Percentiles rank a stretch among this genome's conserved stretches.
Evolutionary conservation across 2,888 invertebrate genomes (phyloP).

Genomic region (Thera obeliscata): DNA sequence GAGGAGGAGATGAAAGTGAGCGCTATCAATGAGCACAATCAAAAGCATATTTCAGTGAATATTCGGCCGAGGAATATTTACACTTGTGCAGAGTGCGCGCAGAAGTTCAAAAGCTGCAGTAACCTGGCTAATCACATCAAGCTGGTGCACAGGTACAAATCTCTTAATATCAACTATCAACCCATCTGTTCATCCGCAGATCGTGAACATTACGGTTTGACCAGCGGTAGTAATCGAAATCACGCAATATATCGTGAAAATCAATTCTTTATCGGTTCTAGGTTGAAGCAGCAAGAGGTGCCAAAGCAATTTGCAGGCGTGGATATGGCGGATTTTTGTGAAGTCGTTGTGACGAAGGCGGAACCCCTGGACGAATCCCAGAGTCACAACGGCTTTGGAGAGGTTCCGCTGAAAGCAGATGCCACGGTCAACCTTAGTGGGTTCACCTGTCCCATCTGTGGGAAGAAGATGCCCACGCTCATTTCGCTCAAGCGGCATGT

Average conservation of each 20-base stretch:
- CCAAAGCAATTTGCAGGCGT: conserved; percentile 43
- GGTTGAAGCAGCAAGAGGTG: conserved; percentile 55
- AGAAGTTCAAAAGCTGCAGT: conserved; percentile 73
- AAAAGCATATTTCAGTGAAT: conserved; percentile 68
- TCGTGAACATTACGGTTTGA: too few relatives aligned
- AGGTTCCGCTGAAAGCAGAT: conserved; percentile 55
- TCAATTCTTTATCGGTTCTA: conserved; percentile 39
- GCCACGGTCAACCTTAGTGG: conserved; percentile 63
- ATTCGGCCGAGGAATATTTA: conserved; percentile 76
- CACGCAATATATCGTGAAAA: neutral
- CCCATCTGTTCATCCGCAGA: neutral
- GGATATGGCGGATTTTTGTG: conserved; percentile 82
- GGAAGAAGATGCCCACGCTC: conserved; percentile 73
- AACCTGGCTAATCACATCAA: conserved; percentile 74
- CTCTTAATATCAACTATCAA: neutral
- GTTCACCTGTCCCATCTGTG: conserved; percentile 76
- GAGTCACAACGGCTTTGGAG: conserved; percentile 77
- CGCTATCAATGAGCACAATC: conserved; percentile 74
- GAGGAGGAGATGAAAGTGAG: conserved; percentile 77
- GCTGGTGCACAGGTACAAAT: conserved; percentile 62
- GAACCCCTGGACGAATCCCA: conserved; percentile 80
- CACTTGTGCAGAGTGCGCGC: conserved; percentile 73
- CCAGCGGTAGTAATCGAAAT: neutral
- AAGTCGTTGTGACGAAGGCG: conserved; percentile 83
- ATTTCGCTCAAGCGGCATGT: conserved; percentile 76